phyloP scores from a whole-genome alignment of 2,888 invertebrate species.

The Ypsolopha sequella region DNA sequence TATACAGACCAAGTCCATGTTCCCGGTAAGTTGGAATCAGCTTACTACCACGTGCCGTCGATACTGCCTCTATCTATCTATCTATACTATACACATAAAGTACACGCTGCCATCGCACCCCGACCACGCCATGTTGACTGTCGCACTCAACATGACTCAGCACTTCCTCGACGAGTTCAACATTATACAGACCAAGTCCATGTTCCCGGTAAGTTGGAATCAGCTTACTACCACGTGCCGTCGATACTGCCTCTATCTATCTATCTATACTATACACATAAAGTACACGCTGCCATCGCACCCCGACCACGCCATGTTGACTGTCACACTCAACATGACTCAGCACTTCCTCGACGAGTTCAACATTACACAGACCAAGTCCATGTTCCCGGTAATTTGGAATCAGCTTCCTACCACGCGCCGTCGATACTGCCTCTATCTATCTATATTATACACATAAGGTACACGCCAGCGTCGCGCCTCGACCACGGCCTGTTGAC shows the following conservation, averaged over 20 bases:
- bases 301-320: slow-evolving; percentile 82
- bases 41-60: too few relatives aligned
- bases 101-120: slow-evolving; percentile 84
- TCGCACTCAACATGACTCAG: slow-evolving; percentile 88
- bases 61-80: too few relatives aligned
- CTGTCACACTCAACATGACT: slow-evolving; percentile 86
- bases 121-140: slow-evolving; percentile 82
- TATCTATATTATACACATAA: too few relatives aligned
- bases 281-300: slow-evolving; percentile 84
- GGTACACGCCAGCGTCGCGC: slow-evolving; percentile 82
- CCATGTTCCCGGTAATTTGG: slow-evolving; percentile 80
- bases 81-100: too few relatives aligned
- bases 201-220: slow-evolving; percentile 77
- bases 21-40: slow-evolving; percentile 71
- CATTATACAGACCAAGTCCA: slow-evolving; percentile 84
- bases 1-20: slow-evolving; percentile 84
- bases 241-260: too few relatives aligned
- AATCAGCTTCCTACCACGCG: too few relatives aligned
- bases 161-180: slow-evolving; percentile 93
- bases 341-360: slow-evolving; percentile 93
- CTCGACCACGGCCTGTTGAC: slow-evolving; percentile 83
- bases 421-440: too few relatives aligned
- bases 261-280: too few relatives aligned
- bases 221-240: too few relatives aligned
- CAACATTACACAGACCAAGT: slow-evolving; percentile 87